phyloP scores from a whole-genome alignment of 2,888 invertebrate genomes.

The Meliscaeva auricollis region DNA sequence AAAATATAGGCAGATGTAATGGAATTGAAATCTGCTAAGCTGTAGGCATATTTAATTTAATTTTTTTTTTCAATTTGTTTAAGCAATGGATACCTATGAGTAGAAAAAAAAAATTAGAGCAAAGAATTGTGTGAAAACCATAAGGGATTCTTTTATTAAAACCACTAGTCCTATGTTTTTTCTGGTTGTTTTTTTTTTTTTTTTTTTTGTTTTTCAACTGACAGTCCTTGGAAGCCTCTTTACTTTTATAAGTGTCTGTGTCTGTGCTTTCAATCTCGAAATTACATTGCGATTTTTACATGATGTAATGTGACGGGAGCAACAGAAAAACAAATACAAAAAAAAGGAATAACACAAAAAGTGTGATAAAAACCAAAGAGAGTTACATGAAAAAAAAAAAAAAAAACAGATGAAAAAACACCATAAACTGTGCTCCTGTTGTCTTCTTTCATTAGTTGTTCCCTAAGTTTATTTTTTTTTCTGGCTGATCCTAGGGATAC shows the following conservation, averaged over 20 bases:
- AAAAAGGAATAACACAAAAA: too few relatives aligned
- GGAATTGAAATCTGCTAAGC: too few relatives aligned
- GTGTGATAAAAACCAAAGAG: constrained; percentile 9
- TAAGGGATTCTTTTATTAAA: constrained; percentile 62
- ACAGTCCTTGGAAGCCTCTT: not conserved
- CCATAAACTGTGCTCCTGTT: constrained; percentile 41
- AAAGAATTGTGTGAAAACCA: constrained; percentile 36
- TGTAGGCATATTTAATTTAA: not conserved
- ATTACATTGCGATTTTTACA: constrained; percentile 59
- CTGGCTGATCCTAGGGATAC: constrained; percentile 34
- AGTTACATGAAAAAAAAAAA: constrained; percentile 51
- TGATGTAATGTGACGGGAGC: constrained; percentile 16
- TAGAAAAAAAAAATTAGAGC: constrained; percentile 16
- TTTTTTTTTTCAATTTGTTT: constrained; percentile 9
- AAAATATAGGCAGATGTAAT: too few relatives aligned
- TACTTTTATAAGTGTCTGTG: constrained; percentile 7
- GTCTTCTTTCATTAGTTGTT: constrained; percentile 54
- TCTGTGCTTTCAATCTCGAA: constrained; percentile 59
- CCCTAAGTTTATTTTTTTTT: constrained; percentile 7
- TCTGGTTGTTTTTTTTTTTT: not conserved
- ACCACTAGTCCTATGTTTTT: constrained; percentile 44
- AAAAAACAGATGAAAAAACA: constrained; percentile 16
- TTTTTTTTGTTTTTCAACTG: not conserved
- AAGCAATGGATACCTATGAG: not conserved
- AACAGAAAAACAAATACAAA: not conserved